A percentile compares a stretch with the other conserved stretches of the same genome.
Conservation (phyloP, 2,113 vertebrate species). For the Clinocottus analis region DNA sequence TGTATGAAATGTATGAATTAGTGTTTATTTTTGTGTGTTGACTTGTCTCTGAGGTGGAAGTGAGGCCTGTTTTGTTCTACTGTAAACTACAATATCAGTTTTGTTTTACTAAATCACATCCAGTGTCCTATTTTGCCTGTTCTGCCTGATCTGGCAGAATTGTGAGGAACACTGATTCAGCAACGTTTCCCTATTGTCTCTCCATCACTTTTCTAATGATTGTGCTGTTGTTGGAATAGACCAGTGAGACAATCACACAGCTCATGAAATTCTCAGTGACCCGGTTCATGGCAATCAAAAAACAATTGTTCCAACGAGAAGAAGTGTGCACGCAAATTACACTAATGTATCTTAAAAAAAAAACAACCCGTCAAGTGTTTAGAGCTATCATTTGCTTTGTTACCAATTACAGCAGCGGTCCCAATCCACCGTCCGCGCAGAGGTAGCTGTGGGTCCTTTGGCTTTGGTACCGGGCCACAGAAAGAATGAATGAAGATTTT, state of each 20-base stretch:
- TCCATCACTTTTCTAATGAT: neutral
- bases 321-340: neutral
- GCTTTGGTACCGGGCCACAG: too few relatives aligned
- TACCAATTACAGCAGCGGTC: too few relatives aligned
- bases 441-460: too few relatives aligned
- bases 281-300: neutral
- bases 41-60: too few relatives aligned
- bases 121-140: neutral
- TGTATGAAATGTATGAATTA: neutral
- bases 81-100: conserved; percentile 6
- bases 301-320: neutral
- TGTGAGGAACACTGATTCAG: neutral
- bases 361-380: neutral
- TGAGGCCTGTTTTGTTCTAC: conserved; percentile 6
- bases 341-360: neutral
- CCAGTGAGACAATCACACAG: neutral
- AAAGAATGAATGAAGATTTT: too few relatives aligned
- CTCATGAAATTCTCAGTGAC: neutral
- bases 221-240: neutral
- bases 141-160: neutral
- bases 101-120: conserved; percentile 6
- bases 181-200: neutral
- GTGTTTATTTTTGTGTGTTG: neutral
- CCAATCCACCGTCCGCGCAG: too few relatives aligned
- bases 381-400: neutral